Evolutionary conservation across 2,888 invertebrate species (phyloP).

Genomic region (Clivina fossor): DNA sequence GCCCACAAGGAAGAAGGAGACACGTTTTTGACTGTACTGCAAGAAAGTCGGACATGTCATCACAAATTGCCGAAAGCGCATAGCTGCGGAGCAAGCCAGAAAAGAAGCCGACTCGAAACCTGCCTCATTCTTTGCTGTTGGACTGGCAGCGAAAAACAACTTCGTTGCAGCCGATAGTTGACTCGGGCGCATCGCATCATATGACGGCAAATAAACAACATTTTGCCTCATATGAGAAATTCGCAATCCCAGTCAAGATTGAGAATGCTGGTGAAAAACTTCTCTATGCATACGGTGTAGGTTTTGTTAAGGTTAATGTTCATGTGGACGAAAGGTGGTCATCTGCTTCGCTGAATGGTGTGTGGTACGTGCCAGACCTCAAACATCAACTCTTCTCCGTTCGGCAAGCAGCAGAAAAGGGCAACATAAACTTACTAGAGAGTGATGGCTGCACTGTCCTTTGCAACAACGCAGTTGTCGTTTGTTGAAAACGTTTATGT

Average conservation of each 20-base stretch:
- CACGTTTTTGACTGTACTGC: constrained; percentile 35
- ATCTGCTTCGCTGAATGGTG: constrained; percentile 31
- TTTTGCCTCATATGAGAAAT: constrained; percentile 29
- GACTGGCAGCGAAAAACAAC: constrained; percentile 29
- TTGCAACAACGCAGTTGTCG: constrained; percentile 32
- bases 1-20: constrained; percentile 27
- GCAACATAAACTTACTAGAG: constrained; percentile 34
- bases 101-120: constrained; percentile 22
- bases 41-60: constrained; percentile 37
- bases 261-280: constrained; percentile 31
- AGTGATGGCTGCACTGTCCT: constrained; percentile 33
- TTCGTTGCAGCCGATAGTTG: constrained; percentile 35
- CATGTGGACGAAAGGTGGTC: constrained; percentile 23
- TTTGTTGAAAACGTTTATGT: constrained; percentile 33
- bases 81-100: constrained; percentile 9
- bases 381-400: constrained; percentile 38
- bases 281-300: constrained; percentile 31
- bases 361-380: constrained; percentile 31
- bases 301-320: constrained; percentile 28
- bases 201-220: constrained; percentile 32
- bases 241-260: constrained; percentile 30
- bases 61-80: constrained; percentile 30
- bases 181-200: constrained; percentile 35
- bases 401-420: constrained; percentile 36
- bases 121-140: constrained; percentile 31